phyloP scores from a whole-genome alignment of 2,797 vertebrate genomes.

The Urocyon cinereoargenteus region DNA sequence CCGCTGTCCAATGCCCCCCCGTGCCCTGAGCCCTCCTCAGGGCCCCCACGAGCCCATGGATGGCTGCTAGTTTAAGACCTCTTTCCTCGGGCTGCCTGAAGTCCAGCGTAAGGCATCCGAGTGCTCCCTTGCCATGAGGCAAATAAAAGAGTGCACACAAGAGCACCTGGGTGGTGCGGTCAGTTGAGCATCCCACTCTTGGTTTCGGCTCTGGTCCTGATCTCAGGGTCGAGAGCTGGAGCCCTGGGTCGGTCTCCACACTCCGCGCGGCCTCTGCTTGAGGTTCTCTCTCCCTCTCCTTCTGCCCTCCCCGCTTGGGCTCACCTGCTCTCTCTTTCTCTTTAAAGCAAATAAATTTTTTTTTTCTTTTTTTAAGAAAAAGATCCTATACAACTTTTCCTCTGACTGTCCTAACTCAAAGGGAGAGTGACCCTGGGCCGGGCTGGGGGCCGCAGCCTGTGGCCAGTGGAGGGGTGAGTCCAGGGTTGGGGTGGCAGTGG shows the following conservation, averaged over 20 bases:
- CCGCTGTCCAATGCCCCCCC: not conserved
- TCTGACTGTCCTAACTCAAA: not conserved
- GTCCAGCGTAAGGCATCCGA: not conserved
- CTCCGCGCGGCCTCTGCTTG: not conserved
- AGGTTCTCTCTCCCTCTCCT: not conserved
- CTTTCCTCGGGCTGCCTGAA: not conserved
- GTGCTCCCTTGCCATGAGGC: not conserved
- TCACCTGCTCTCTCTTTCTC: not conserved
- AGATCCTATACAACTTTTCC: not conserved
- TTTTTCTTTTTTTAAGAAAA: no score
- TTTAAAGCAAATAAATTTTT: not conserved
- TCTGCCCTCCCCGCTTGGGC: not conserved
- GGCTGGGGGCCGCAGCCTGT: not conserved
- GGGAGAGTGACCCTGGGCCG: not conserved
- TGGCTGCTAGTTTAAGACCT: not conserved
- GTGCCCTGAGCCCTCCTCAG: not conserved
- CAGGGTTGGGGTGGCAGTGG: accelerated
- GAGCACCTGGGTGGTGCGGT: no score
- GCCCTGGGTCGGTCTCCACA: not conserved
- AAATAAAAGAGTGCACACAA: not conserved
- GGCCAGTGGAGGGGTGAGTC: not conserved
- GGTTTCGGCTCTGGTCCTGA: not conserved
- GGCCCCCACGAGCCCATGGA: not conserved
- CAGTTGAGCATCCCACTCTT: not conserved
- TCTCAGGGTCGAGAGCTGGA: not conserved